Conservation (phyloP, 2,888 invertebrate genomes). For the Platynereis dumerilii region DNA sequence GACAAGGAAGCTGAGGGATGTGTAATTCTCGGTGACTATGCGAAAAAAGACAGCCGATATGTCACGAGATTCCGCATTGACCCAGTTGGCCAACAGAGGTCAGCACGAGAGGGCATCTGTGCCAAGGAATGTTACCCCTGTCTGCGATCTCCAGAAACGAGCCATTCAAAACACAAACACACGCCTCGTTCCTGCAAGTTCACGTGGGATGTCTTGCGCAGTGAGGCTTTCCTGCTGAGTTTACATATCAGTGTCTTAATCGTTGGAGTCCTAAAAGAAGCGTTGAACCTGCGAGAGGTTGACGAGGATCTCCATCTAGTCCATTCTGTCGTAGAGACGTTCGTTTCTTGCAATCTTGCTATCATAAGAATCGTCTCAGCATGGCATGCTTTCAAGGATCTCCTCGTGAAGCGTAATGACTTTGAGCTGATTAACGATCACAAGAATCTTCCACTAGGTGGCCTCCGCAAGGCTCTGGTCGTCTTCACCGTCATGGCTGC, state of each 20-base stretch:
- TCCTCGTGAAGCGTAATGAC: neutral
- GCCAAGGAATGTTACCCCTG: conserved; percentile 21
- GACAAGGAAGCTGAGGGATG: too few relatives aligned
- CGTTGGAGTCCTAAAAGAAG: conserved; percentile 25
- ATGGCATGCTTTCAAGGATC: neutral
- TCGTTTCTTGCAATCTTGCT: conserved; percentile 4
- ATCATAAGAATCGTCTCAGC: neutral
- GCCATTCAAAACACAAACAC: neutral
- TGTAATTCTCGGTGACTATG: conserved; percentile 15
- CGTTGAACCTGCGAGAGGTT: neutral
- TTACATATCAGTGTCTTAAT: conserved; percentile 18
- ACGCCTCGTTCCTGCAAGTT: too few relatives aligned
- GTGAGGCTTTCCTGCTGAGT: conserved; percentile 22
- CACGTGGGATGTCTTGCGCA: conserved; percentile 12
- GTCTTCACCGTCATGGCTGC: neutral
- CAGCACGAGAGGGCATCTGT: neutral
- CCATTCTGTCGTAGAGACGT: conserved; percentile 17
- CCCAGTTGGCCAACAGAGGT: neutral
- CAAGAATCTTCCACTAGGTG: neutral
- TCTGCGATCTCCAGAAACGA: neutral
- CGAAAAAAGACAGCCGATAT: conserved; percentile 2
- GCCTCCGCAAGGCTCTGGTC: neutral
- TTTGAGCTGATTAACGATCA: neutral
- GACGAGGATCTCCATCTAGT: conserved; percentile 19
- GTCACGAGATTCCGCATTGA: conserved; percentile 19